Percentiles rank a stretch among this genome's conserved stretches.
These are phyloP conservation scores for Gadopsis marmoratus DNA, from an alignment of 2,797 vertebrate species.

Conservation along the genomic window DNA sequence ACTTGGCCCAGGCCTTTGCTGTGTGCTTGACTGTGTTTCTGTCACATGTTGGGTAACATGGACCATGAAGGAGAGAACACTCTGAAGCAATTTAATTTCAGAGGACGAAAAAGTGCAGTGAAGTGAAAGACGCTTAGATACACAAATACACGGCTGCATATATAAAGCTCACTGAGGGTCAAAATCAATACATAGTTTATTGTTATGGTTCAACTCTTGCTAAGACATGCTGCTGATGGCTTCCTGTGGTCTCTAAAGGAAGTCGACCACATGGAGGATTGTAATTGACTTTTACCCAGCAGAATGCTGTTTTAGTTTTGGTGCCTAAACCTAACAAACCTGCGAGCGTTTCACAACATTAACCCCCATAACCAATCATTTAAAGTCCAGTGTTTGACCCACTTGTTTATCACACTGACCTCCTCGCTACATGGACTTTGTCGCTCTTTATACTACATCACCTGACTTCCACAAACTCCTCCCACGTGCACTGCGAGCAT, in stretches of 20 bases:
- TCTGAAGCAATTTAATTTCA: slow-evolving; percentile 22
- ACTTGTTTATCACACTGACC: too few species aligned
- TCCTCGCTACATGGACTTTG: too few species aligned
- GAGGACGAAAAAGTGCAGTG: slow-evolving; percentile 19
- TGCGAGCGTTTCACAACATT: too few species aligned
- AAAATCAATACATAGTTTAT: background rate
- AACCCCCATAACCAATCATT: too few species aligned
- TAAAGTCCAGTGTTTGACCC: too few species aligned
- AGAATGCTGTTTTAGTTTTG: too few species aligned
- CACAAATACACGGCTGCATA: slow-evolving; percentile 4
- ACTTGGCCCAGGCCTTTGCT: slow-evolving; percentile 38
- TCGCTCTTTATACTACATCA: background rate
- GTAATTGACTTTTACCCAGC: background rate
- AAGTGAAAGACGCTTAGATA: slow-evolving; percentile 25
- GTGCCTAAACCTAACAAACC: too few species aligned
- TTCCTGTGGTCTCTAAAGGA: background rate
- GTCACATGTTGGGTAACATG: slow-evolving; percentile 43
- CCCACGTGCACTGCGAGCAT: too few species aligned
- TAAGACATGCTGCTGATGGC: background rate
- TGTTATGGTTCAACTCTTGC: background rate
- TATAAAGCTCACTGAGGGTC: slow-evolving; percentile 12
- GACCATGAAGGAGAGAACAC: slow-evolving; percentile 32
- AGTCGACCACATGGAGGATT: background rate
- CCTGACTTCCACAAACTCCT: too few species aligned
- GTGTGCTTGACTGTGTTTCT: slow-evolving; percentile 44